These are phyloP conservation scores for Heliornis fulica DNA, from an alignment of 2,113 vertebrate species.

Conservation along the genomic window DNA sequence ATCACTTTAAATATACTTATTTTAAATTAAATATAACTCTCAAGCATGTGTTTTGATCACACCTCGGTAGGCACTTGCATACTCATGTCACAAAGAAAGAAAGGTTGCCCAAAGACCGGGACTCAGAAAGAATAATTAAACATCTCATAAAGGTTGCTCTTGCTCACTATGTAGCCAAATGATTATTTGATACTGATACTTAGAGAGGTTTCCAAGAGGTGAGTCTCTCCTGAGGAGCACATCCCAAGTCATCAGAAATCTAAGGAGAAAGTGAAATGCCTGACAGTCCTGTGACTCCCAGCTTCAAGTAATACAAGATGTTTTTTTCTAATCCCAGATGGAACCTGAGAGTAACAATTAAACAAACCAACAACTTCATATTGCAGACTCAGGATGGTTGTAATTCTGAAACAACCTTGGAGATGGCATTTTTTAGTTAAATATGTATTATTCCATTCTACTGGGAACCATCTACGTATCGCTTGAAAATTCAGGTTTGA, in stretches of 20 bases:
- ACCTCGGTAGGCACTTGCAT: not conserved
- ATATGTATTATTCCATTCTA: not conserved
- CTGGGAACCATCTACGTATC: not conserved
- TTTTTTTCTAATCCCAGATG: not conserved
- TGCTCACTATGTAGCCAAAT: not conserved
- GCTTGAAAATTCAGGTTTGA: not conserved
- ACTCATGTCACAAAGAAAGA: not conserved
- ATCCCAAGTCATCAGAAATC: not conserved
- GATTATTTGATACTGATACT: not conserved
- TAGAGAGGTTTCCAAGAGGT: not conserved
- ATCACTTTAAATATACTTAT: not conserved
- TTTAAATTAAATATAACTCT: not conserved
- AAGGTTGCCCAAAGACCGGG: not conserved
- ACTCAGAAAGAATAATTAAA: not conserved
- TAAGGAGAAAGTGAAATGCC: not conserved
- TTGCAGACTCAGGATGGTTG: not conserved
- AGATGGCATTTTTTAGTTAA: not conserved
- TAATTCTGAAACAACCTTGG: not conserved
- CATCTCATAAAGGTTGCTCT: not conserved
- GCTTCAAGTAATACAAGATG: not conserved
- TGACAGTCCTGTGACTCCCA: not conserved
- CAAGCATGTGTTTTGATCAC: not conserved
- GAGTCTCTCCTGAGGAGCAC: not conserved
- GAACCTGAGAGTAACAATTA: not conserved
- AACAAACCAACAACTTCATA: not conserved